A percentile compares a stretch with the other conserved stretches of the same genome.
phyloP scores from a whole-genome alignment of 2,113 vertebrate species.

The Oxyura jamaicensis region DNA sequence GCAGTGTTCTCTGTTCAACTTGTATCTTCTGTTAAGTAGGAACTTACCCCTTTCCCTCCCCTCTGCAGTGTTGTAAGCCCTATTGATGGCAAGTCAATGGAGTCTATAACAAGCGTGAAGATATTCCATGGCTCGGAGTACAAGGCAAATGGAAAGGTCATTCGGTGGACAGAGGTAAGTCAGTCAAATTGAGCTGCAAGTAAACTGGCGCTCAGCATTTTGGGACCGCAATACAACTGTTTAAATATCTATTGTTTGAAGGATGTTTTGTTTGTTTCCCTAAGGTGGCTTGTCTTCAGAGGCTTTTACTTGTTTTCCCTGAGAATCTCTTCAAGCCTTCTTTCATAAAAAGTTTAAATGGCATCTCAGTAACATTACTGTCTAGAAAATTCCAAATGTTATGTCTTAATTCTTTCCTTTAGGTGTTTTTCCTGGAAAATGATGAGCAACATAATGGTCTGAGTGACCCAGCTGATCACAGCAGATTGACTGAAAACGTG shows the following conservation, averaged over 20 bases:
- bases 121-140: constrained; percentile 98
- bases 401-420: neutral
- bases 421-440: constrained; percentile 97
- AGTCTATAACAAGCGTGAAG: constrained; percentile 95
- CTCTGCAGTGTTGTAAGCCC: constrained; percentile 89
- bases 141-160: constrained; percentile 97
- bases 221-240: neutral
- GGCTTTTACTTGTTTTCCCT: neutral
- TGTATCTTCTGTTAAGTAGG: neutral
- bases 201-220: neutral
- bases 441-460: constrained; percentile 90
- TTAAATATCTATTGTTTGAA: neutral
- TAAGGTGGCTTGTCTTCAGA: neutral
- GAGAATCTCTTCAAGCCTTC: neutral
- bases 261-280: no score
- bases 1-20: neutral
- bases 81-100: constrained; percentile 96
- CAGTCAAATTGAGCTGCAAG: fast-evolving
- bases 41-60: neutral
- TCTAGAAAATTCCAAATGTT: neutral
- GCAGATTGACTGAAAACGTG: constrained; percentile 93
- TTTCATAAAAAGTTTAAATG: neutral
- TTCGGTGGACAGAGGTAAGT: constrained; percentile 97
- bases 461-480: constrained; percentile 96
- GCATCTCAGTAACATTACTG: neutral